Evolutionary conservation across 2,888 invertebrate species (phyloP).

Genomic region (Leptopterna dolabrata): DNA sequence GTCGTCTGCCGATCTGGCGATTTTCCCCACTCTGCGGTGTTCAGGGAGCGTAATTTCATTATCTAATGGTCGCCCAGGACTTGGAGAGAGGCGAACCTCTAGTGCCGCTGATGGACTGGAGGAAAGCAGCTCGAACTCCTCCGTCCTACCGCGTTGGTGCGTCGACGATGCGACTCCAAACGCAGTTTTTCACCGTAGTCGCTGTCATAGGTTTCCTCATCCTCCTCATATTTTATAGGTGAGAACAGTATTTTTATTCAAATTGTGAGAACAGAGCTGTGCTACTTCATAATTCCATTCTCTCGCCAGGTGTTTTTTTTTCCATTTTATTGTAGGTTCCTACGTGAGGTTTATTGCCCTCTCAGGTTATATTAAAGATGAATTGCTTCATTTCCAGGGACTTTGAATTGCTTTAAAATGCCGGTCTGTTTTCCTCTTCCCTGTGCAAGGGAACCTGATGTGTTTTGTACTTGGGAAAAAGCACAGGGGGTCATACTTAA

Average conservation of each 20-base stretch:
- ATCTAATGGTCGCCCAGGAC: not conserved
- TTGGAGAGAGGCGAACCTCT: constrained; percentile 55
- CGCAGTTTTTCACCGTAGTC: constrained; percentile 71
- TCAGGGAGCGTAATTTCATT: not conserved
- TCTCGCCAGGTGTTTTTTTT: not conserved
- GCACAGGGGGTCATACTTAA: too few relatives aligned
- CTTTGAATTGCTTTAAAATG: too few relatives aligned
- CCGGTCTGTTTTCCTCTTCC: too few relatives aligned
- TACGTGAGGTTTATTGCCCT: too few relatives aligned
- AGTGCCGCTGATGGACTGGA: constrained; percentile 79
- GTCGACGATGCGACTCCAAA: constrained; percentile 84
- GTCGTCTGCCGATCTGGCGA: not conserved
- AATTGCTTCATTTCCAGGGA: too few relatives aligned
- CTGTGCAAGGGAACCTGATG: too few relatives aligned
- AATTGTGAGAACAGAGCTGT: not conserved
- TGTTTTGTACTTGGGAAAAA: too few relatives aligned
- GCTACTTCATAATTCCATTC: not conserved
- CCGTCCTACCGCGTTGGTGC: constrained; percentile 90
- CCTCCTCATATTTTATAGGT: constrained; percentile 44
- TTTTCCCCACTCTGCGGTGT: not conserved
- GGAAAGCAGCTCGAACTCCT: constrained; percentile 86
- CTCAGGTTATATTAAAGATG: too few relatives aligned
- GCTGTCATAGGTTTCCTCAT: constrained; percentile 43
- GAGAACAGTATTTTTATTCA: not conserved
- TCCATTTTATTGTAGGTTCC: too few relatives aligned